Evolutionary conservation across 1,140 invertebrate genomes (phyloP).

Genomic region (Kradibia gibbosae): DNA sequence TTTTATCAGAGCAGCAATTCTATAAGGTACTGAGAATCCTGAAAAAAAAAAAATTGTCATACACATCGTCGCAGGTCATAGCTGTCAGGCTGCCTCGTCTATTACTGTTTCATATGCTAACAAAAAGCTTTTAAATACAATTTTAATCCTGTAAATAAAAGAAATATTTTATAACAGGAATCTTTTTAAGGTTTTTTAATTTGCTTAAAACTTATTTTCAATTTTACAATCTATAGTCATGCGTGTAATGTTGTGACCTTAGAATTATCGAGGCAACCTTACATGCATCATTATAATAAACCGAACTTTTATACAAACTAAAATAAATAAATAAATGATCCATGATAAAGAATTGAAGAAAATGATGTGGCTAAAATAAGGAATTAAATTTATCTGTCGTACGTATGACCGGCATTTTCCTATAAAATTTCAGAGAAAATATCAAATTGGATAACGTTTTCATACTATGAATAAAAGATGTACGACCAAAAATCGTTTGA

Average conservation of each 20-base stretch:
- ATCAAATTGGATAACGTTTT: slow-evolving; percentile 53
- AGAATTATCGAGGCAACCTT: slow-evolving; percentile 35
- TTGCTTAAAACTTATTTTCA: slow-evolving; percentile 14
- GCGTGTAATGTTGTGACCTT: slow-evolving; percentile 36
- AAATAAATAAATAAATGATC: slow-evolving; percentile 34
- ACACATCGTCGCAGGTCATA: slow-evolving; percentile 31
- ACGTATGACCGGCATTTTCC: slow-evolving; percentile 30
- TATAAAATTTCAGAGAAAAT: slow-evolving; percentile 25
- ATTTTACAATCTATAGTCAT: slow-evolving; percentile 31
- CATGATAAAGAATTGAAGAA: slow-evolving; percentile 34
- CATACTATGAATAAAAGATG: slow-evolving; percentile 54
- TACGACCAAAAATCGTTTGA: slow-evolving; percentile 35
- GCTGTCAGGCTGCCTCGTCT: slow-evolving; percentile 48
- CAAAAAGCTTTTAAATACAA: slow-evolving; percentile 45
- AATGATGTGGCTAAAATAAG: slow-evolving; percentile 34
- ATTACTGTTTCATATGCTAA: slow-evolving; percentile 43
- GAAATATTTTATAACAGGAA: slow-evolving; percentile 51
- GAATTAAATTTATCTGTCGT: slow-evolving; percentile 24
- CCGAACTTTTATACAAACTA: slow-evolving; percentile 43
- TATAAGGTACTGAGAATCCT: slow-evolving; percentile 36
- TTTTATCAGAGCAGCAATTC: slow-evolving; percentile 43
- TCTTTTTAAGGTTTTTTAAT: slow-evolving; percentile 33
- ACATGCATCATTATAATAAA: slow-evolving; percentile 40
- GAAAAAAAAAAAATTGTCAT: slow-evolving; percentile 45
- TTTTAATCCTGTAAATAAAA: slow-evolving; percentile 52